These are phyloP conservation scores for Cariama cristata DNA, from an alignment of 2,113 vertebrate species.

Conservation along the genomic window DNA sequence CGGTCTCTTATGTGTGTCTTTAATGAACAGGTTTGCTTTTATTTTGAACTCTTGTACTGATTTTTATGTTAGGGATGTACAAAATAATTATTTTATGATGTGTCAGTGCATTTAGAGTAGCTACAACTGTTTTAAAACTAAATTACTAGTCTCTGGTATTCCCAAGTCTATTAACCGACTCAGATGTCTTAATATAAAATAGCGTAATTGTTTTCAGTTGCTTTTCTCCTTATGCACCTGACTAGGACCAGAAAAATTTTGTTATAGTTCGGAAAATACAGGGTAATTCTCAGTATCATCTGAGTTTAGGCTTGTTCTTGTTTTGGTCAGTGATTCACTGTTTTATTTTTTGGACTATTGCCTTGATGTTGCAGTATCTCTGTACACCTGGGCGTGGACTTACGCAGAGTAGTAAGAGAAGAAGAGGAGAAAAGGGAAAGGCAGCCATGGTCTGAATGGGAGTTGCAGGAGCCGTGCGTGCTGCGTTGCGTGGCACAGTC, in stretches of 20 bases:
- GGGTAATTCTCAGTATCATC: background rate
- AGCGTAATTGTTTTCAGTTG: background rate
- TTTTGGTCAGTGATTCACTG: background rate
- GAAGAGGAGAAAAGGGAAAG: background rate
- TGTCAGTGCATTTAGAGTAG: background rate
- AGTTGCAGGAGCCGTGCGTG: background rate
- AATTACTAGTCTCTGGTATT: background rate
- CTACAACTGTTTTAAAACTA: background rate
- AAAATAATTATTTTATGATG: background rate
- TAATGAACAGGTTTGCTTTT: background rate
- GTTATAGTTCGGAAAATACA: background rate
- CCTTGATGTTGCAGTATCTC: background rate
- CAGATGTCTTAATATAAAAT: background rate
- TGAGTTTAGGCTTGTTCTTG: background rate
- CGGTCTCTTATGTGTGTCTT: background rate
- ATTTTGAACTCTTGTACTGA: background rate
- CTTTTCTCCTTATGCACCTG: background rate
- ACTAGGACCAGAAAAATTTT: background rate
- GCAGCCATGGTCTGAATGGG: background rate
- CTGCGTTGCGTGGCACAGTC: too few species aligned
- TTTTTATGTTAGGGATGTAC: background rate
- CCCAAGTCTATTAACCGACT: background rate
- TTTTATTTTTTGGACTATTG: background rate
- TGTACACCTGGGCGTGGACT: background rate
- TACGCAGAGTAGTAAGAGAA: background rate